Base-by-base conservation (phyloP, 2,888 invertebrate species). In the Nycteola revayana region DNA sequence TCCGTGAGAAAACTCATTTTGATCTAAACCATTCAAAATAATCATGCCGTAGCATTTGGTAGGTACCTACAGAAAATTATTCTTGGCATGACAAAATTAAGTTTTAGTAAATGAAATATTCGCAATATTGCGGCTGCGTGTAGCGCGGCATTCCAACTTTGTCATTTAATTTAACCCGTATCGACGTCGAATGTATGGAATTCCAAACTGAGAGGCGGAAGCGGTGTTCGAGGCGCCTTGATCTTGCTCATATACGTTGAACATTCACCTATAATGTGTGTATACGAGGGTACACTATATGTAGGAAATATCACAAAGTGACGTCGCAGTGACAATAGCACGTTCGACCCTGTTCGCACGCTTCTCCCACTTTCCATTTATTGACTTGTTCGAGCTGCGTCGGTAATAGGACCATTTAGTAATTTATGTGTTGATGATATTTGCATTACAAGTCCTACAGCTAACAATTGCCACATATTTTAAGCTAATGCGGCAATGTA, bases 291-390 rank as follows among this genome's bases (percentile, higher is more conserved):
- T 49, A 40, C 42, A 45, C 33, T 29, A 43, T 61, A 61, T 66
- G 65, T 62, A 73, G 70, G 68, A 75, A 73, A 72, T 66, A 66
- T 76, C 66, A 65, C 66, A 49, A 61, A 74, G 73, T 77, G 75
- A 74, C 67, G 63, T 60, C 51, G 59, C 51, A 58, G 68, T 69
- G 78, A 83, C 86, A 84, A 83, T 82, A 61, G 71, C 74, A 68
- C 68, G 68, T 70, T 64, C 72, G 83, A 76, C 83, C 83, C 72
- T 83, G 75, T 85, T 87, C 85, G 69, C 86, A 86, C 80, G 80
- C 69, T 62, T 75, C 74, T 74, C 73, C 74, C 69, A 75, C 78
- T 81, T 77, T 77, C 71, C 75, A 72, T 68, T 77, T 80, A 81
- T 82, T 69, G 79, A 80, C 76, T 75, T 65, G 71, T 72, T 68